Evolutionary conservation across 2,113 vertebrate genomes (phyloP).

Genomic region (Lasiurus borealis): DNA sequence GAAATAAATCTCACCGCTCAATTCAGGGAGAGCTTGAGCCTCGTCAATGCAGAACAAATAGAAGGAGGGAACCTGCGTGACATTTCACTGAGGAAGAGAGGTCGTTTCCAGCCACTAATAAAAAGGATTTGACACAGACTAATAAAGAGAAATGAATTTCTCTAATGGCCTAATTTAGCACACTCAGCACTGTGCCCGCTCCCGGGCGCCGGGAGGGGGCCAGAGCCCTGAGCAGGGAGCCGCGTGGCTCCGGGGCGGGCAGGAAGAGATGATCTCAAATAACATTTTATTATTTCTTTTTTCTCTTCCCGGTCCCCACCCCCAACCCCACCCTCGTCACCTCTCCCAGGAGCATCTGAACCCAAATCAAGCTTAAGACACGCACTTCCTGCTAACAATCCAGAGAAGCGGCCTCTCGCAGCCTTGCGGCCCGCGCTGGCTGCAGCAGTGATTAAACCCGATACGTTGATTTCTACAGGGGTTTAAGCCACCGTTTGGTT

Average conservation of each 20-base stretch:
- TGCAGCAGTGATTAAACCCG: conserved; percentile 79
- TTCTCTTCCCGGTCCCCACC: background rate
- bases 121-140: conserved; percentile 90
- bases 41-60: conserved; percentile 87
- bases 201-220: conserved; percentile 73
- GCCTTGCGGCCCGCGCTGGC: conserved; percentile 60
- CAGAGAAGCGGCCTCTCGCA: conserved; percentile 69
- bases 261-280: conserved; percentile 59
- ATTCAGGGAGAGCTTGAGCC: conserved; percentile 85
- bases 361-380: conserved; percentile 71
- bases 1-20: conserved; percentile 85
- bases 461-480: conserved; percentile 76
- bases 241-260: background rate
- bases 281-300: conserved; percentile 69
- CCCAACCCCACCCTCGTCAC: background rate
- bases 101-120: conserved; percentile 89
- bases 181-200: conserved; percentile 85
- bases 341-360: conserved; percentile 58
- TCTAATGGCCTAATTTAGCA: conserved; percentile 89
- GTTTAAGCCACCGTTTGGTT: conserved; percentile 72
- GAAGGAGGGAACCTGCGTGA: conserved; percentile 87
- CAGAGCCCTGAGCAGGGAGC: background rate
- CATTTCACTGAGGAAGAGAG: conserved; percentile 90
- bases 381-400: conserved; percentile 58
- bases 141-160: conserved; percentile 92